Conservation (phyloP, 2,113 vertebrate genomes). For the Pangasianodon gigas region DNA sequence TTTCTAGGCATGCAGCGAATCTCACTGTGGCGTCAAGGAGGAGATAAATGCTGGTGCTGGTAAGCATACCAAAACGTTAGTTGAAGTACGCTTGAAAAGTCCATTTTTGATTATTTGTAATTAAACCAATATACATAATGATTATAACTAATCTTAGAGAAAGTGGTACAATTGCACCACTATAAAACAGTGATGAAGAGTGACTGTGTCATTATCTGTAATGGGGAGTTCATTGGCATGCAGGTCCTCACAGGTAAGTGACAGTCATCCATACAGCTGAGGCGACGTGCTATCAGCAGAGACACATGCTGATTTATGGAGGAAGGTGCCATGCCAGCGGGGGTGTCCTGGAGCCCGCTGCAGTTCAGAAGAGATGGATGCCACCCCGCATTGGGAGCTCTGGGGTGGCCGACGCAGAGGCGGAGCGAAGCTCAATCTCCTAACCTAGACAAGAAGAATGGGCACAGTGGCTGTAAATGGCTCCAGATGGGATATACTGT, state of each 20-base stretch:
- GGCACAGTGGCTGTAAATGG: constrained; percentile 41
- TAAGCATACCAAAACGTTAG: background rate
- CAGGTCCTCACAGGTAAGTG: constrained; percentile 64
- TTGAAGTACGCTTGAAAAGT: background rate
- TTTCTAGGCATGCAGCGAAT: background rate
- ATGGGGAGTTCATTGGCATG: constrained; percentile 67
- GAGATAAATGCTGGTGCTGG: constrained; percentile 10
- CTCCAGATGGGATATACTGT: constrained; percentile 41
- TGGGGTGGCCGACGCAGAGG: constrained; percentile 52
- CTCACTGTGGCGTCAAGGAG: background rate
- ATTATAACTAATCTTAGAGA: background rate
- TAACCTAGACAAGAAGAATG: constrained; percentile 55
- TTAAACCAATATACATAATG: background rate
- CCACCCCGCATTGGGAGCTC: constrained; percentile 56
- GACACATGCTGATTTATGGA: constrained; percentile 70
- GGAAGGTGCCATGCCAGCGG: constrained; percentile 55
- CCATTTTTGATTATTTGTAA: background rate
- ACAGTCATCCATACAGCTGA: constrained; percentile 71
- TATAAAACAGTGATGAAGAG: constrained; percentile 35
- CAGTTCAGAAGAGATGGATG: constrained; percentile 63
- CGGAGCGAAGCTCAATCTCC: constrained; percentile 53
- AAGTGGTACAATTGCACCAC: background rate
- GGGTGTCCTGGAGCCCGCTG: constrained; percentile 44
- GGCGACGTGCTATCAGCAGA: constrained; percentile 65
- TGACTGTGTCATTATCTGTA: constrained; percentile 60